phyloP scores from a whole-genome alignment of 1,140 invertebrate species.

The Eueides isabella region DNA sequence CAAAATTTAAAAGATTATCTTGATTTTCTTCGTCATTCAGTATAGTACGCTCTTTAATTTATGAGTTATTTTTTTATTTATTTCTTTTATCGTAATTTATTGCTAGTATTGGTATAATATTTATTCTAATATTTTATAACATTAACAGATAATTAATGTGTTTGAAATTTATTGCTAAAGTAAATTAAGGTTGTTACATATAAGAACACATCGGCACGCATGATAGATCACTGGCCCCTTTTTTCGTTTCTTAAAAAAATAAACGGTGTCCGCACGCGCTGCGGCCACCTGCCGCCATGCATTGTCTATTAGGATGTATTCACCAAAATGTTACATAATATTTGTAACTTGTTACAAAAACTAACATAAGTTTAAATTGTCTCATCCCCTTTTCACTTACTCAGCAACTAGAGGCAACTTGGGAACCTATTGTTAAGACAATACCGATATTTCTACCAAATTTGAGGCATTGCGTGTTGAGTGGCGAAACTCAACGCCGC shows the following conservation, averaged over 20 bases:
- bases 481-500: no score
- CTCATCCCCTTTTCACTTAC: neutral
- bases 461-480: no score
- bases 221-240: constrained; percentile 25
- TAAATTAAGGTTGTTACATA: constrained; percentile 17
- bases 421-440: no score
- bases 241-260: constrained; percentile 28
- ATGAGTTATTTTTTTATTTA: neutral
- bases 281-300: constrained; percentile 24
- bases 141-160: constrained; percentile 8
- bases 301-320: constrained; percentile 19
- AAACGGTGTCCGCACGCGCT: constrained; percentile 26
- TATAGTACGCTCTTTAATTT: no score
- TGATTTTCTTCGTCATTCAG: no score
- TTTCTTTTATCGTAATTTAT: neutral
- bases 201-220: neutral
- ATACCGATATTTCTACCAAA: no score
- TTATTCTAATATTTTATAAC: neutral
- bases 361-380: neutral
- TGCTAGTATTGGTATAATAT: neutral
- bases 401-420: no score
- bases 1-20: no score
- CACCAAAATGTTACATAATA: neutral
- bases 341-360: neutral
- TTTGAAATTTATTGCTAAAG: no score